Evolutionary conservation across 2,888 invertebrate genomes (phyloP), one percentile per base, ranked within the genome.

Genomic region (Anoplius nigerrimus): DNA sequence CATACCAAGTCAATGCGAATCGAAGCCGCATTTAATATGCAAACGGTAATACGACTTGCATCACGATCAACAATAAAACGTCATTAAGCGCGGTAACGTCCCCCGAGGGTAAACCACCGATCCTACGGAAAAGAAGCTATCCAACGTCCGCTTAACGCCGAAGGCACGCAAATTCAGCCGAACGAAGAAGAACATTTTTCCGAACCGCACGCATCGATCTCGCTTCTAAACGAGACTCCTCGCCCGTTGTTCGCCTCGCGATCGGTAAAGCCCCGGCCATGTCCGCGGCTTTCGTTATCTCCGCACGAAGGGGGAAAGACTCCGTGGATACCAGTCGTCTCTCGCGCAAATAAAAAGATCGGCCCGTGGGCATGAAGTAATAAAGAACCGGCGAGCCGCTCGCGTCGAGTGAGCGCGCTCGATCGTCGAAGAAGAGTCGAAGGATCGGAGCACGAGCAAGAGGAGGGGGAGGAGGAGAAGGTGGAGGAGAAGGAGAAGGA

Each of bases 201-300:
- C 34, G 11, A 34, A 34, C 34, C 11, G 11, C 34, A 34, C 34
- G 1, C 34, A 34, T 34, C 34, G 34, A 34, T 6, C 34, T 6
- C 34, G 6, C 8, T 34, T 34, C 11, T 6, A 6, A 34, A 34
- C 34, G 6, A 34, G 34, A 34, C 34, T 11, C 34, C 11, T 13
- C 34, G 4, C 11, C 34, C 66, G 74, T 78, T 76, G 68, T 71
- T 76, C 74, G 55, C 64, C 64, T n/a, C 70, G 27, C 4, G 79
- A 78, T 78, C 76, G 67, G 79, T 79, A 78, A 78, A 75, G 76
- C 72, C 66, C 76, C 70, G 74, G 69, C 66, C 74, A 70, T 79
- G 76, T 76, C 74, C 69, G 62, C 11, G 34, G 34, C 34, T 34
- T 34, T 34, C 34, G 34, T 34, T 34, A 34, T 34, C 34, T 34